Evolutionary conservation across 2,888 invertebrate species (phyloP), one percentile per base, ranked within the genome.

Genomic region (Euproctis similis): DNA sequence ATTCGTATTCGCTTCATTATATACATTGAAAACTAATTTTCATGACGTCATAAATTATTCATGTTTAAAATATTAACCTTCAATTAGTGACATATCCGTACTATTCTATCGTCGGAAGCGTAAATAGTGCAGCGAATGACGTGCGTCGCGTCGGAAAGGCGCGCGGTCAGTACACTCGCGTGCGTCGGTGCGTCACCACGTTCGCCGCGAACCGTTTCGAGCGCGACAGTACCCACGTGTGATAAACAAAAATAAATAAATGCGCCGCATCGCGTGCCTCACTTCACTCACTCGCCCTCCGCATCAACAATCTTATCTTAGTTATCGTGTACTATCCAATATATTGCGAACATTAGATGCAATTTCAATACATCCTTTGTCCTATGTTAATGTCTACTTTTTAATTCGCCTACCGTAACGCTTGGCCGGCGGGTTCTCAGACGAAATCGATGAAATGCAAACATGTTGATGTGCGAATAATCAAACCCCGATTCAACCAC

Each of bases 401-500:
- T 12, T 25, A 21, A 26, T 43, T 32, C 26, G 31, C 18, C 18
- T 17, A 18, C 10, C 9, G 24, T 30, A 33, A 31, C 28, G 35
- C 37, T 42, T 36, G 39, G 34, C 41, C 31, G 48, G 45, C 51
- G 48, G 33, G 43, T 46, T 37, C 50, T 46, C 35, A 44, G 45
- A 47, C 47, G 58, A 65, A 77, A 81, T 81, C 80, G 78, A 81
- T 77, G 76, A 67, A 70, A 70, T 52, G 68, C 73, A 72, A 73
- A 73, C 74, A 77, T 67, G 72, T 75, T 75, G 72, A 78, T 80
- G 72, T 71, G 78, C 68, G 76, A 76, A 77, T 78, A 74, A 76
- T 76, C 70, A 70, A 69, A 65, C 64, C 66, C 66, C 64, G 63
- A 66, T 63, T 59, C 67, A 60, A 67, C 72, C 77, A 74, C 70